Conservation (phyloP, 2,113 vertebrate genomes). For the Scatophagus argus region DNA sequence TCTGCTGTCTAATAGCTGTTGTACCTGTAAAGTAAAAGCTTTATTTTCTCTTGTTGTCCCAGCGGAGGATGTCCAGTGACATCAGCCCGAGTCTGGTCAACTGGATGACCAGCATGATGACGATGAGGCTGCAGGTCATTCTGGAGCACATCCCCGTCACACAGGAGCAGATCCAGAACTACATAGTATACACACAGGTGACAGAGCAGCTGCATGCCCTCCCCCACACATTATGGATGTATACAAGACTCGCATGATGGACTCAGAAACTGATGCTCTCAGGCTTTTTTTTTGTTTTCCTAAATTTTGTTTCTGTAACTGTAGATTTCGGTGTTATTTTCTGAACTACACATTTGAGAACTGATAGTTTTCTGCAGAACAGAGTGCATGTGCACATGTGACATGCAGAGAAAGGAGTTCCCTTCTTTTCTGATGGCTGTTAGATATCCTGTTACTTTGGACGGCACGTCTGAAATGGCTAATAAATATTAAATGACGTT, state of each 20-base stretch:
- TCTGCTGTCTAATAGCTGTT: neutral
- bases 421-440: slow-evolving; percentile 43
- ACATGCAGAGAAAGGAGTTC: neutral
- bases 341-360: neutral
- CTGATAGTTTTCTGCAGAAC: neutral
- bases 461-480: slow-evolving; percentile 51
- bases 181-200: slow-evolving; percentile 85
- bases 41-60: neutral
- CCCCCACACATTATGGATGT: neutral
- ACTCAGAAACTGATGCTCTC: no score
- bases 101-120: slow-evolving; percentile 97
- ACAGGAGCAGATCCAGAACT: slow-evolving; percentile 88
- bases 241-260: neutral
- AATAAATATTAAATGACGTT: slow-evolving; percentile 73
- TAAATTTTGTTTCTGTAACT: neutral
- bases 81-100: slow-evolving; percentile 92
- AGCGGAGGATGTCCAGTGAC: slow-evolving; percentile 92
- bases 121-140: slow-evolving; percentile 91
- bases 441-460: slow-evolving; percentile 58
- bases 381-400: neutral
- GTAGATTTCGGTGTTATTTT: neutral
- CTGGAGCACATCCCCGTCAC: slow-evolving; percentile 92
- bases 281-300: no score
- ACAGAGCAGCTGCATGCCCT: neutral
- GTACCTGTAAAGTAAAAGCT: neutral